Conservation (phyloP, 2,113 vertebrate species). For the Colossoma macropomum region DNA sequence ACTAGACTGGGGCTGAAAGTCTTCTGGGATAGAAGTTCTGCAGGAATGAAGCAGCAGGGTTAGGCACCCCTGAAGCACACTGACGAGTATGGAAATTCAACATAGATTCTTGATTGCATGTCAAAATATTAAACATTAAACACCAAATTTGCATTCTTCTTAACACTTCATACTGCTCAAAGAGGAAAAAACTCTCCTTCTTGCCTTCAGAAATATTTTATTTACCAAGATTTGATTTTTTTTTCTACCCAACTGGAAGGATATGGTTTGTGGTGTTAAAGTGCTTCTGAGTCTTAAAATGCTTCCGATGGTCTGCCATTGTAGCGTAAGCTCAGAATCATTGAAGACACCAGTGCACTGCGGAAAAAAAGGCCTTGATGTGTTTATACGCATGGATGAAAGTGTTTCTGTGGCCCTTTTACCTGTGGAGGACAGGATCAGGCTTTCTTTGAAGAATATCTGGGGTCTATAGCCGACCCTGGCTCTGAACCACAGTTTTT, state of each 20-base stretch:
- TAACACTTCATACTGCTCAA: neutral
- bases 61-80: neutral
- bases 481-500: slow-evolving; percentile 55
- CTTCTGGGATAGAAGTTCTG: neutral
- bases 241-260: neutral
- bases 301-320: neutral
- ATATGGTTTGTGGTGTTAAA: slow-evolving; percentile 8
- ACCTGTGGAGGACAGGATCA: slow-evolving; percentile 30
- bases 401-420: neutral
- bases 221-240: neutral
- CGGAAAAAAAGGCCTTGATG: neutral
- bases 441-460: slow-evolving; percentile 55
- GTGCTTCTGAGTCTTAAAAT: neutral
- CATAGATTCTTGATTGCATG: neutral
- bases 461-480: slow-evolving; percentile 22
- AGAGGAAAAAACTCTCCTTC: neutral
- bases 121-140: neutral
- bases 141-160: neutral
- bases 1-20: neutral
- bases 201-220: neutral
- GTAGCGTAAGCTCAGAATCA: neutral
- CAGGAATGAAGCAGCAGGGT: neutral
- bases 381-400: slow-evolving; percentile 12
- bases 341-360: neutral
- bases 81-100: neutral